Base-by-base conservation (phyloP, 2,113 vertebrate species). In the Neogobius melanostomus region DNA sequence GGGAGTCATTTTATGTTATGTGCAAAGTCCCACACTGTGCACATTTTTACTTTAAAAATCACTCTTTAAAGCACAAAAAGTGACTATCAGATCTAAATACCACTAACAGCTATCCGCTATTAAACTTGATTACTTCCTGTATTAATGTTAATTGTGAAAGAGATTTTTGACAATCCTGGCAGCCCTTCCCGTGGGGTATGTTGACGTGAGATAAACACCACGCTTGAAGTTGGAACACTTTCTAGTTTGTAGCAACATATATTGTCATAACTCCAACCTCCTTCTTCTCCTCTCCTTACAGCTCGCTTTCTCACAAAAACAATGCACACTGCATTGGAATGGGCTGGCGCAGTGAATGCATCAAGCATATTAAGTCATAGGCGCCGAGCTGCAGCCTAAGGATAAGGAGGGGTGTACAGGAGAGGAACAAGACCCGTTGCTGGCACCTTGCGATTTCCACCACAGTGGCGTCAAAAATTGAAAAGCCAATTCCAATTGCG, bases 401-500 rank as follows among this genome's bases (percentile, higher is more conserved):
- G 43, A 56, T 67, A 57, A 17, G 59, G 59, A 42, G 53, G 48
- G 48, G 48, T 50, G 59, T 56, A 47, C 69, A 54, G 79, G 69
- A 66, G 63, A 7, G 72, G 12, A 72, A 36, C 69, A 62, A 74
- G 21, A 66, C 67, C 53, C 61, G 17, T 74, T 74, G 67, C 69
- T 4, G 67, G 68, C 68, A 60, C 62, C 67, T 72, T 72, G 83
- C 67, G 83, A 89, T 89, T 88, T 89, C 88, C 81, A 85, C 76
- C 62, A 75, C 72, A 47, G 75, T 81, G 48, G 75, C 79, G 72
- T 90, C 84, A 88, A 87, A 86, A 90, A 92, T 90, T 89, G 88
- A 91, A 91, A 91, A 88, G 91, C 84, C 92, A 92, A 88, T 90
- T 92, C 88, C 88, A 93, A 92, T 92, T 88, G 85, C 11, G 75